Evolutionary conservation across 2,888 invertebrate species (phyloP), one percentile per base, ranked within the genome.

Genomic region (Imbricaverruca yamaguchii): DNA sequence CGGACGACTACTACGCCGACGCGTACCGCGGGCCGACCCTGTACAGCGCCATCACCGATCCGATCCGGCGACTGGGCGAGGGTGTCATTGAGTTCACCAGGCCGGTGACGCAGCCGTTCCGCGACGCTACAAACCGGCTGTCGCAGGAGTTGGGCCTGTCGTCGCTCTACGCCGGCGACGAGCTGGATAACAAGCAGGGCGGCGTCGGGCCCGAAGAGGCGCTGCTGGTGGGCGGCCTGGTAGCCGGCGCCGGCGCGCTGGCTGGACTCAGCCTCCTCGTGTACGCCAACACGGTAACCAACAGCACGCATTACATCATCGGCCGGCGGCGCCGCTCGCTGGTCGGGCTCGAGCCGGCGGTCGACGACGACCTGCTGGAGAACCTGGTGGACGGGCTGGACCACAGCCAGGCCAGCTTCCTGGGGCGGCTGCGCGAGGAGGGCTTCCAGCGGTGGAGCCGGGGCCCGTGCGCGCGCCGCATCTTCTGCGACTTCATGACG

Each of bases 221-320:
- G 78, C 78, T 79, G 56, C n/a, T 79, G 0, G 78, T 79, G 15
- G 78, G 78, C 23, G 78, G 78, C 4, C 57, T 79, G n/a, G 78
- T 79, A 25, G 78, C 78, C 57, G 57, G 78, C 4, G 78, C 78
- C 15, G 78, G 78, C 11, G 78, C 57, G 56, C 57, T 79, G 57
- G 78, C 78, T 7, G 78, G 78, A 8, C 57, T 79, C 23, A 25
- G 78, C 56, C 4, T 57, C 57, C 23, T 57, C 57, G 57, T 79
- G 23, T 79, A 79, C 57, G 56, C 57, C 78, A 79, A 79, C 78
- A 79, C 78, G 6, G 78, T 79, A 11, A 23, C 56, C 78, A 79
- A 79, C 78, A 23, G 23, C 23, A 79, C 78, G 11, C 78, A 79
- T 57, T 79, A 79, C 78, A 79, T 79, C 78, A 79, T 79, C 25